Conservation (phyloP, 1,140 invertebrate genomes). For the Drosophila murphyi region DNA sequence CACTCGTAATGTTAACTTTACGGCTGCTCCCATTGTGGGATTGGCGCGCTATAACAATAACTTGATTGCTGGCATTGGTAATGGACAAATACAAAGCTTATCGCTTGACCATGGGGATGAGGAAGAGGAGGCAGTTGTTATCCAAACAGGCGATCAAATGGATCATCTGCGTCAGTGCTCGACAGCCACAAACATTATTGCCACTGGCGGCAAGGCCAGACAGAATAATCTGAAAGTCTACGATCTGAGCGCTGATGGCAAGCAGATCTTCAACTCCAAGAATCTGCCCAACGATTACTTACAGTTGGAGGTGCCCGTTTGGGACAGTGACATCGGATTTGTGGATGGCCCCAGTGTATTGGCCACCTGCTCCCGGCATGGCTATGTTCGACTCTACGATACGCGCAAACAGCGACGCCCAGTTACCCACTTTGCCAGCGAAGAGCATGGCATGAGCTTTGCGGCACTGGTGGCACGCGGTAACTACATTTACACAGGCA, state of each 20-base stretch:
- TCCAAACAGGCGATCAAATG: conserved; percentile 70
- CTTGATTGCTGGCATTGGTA: conserved; percentile 74
- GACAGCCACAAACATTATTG: conserved; percentile 74
- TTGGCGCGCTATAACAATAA: conserved; percentile 69
- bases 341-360: conserved; percentile 84
- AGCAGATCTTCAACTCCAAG: conserved; percentile 85
- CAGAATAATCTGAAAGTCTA: conserved; percentile 86
- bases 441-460: conserved; percentile 82
- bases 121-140: conserved; percentile 23
- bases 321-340: conserved; percentile 90
- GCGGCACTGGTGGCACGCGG: conserved; percentile 60
- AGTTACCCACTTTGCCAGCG: conserved; percentile 70
- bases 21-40: conserved; percentile 70
- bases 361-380: conserved; percentile 89
- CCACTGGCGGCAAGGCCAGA: conserved; percentile 85
- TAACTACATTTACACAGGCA: conserved; percentile 79
- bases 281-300: conserved; percentile 90
- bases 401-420: conserved; percentile 82
- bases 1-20: conserved; percentile 36
- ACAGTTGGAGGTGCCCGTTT: conserved; percentile 91
- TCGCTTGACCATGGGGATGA: conserved; percentile 27
- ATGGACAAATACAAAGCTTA: conserved; percentile 68
- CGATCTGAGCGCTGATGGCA: conserved; percentile 82
- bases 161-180: conserved; percentile 84
- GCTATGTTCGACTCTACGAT: conserved; percentile 86